phyloP scores from a whole-genome alignment of 2,888 invertebrate genomes.

The Pyrochroa serraticornis region DNA sequence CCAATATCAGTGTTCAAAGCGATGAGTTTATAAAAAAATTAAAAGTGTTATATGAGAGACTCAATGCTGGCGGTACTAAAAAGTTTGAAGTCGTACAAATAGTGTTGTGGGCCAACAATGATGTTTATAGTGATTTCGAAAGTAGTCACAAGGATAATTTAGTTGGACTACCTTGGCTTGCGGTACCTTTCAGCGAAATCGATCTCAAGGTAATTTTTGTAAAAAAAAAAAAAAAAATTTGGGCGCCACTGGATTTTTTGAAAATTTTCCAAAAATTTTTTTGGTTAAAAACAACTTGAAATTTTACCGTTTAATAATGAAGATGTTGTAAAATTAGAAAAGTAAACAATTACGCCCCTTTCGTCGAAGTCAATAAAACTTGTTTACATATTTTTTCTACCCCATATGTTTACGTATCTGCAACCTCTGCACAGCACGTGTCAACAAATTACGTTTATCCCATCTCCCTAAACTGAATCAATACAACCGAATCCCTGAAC shows the following conservation, averaged over 20 bases:
- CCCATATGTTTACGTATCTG: constrained; percentile 6
- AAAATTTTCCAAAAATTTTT: neutral
- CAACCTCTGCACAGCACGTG: constrained; percentile 19
- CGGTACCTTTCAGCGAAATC: constrained; percentile 72
- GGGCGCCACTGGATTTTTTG: neutral
- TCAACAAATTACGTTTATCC: constrained; percentile 14
- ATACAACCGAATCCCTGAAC: neutral
- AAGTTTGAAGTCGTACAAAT: constrained; percentile 70
- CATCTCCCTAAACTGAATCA: neutral
- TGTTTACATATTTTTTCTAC: constrained; percentile 17
- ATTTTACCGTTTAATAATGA: too few relatives aligned
- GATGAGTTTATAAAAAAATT: constrained; percentile 72
- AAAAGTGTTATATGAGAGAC: constrained; percentile 63
- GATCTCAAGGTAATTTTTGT: constrained; percentile 67
- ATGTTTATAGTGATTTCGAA: constrained; percentile 69
- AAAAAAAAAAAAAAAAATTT: neutral
- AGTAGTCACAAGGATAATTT: constrained; percentile 68
- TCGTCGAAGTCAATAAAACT: constrained; percentile 1
- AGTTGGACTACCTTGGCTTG: constrained; percentile 72
- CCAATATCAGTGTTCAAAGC: constrained; percentile 70
- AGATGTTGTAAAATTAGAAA: too few relatives aligned
- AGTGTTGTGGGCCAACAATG: constrained; percentile 71
- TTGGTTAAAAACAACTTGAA: too few relatives aligned
- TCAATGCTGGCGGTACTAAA: constrained; percentile 50
- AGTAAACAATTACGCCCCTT: neutral